Evolutionary conservation across 2,888 invertebrate genomes (phyloP).

Genomic region (Aphodius granarius): DNA sequence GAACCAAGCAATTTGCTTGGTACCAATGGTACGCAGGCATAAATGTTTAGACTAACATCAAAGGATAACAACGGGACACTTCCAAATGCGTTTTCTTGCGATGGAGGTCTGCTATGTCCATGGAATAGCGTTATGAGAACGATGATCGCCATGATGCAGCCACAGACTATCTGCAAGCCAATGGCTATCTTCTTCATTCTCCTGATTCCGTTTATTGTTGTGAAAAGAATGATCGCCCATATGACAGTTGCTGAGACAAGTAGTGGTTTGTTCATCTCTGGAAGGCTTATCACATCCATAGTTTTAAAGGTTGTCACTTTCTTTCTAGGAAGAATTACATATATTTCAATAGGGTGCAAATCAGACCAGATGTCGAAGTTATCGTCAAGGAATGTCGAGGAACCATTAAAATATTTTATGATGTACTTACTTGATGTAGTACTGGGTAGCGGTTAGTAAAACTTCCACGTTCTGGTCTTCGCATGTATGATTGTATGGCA

Average conservation of each 20-base stretch:
- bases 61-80: background rate
- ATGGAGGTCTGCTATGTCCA: background rate
- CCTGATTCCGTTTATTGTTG: conserved; percentile 9
- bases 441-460: conserved; percentile 11
- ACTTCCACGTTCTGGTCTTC: background rate
- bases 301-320: background rate
- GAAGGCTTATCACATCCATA: background rate
- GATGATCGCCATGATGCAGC: background rate
- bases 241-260: background rate
- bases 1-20: too few relatives aligned
- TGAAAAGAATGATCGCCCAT: conserved; percentile 5
- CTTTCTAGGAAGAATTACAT: background rate
- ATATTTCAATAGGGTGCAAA: too few relatives aligned
- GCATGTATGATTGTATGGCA: background rate
- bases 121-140: background rate
- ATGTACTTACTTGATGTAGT: conserved; percentile 14
- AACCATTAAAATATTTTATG: too few relatives aligned
- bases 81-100: background rate
- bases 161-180: conserved; percentile 10
- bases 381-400: too few relatives aligned
- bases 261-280: background rate
- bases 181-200: conserved; percentile 9
- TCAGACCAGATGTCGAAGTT: too few relatives aligned
- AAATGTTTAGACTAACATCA: background rate
- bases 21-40: too few relatives aligned